phyloP scores from a whole-genome alignment of 2,888 invertebrate genomes.

The Heliconius charithonia region DNA sequence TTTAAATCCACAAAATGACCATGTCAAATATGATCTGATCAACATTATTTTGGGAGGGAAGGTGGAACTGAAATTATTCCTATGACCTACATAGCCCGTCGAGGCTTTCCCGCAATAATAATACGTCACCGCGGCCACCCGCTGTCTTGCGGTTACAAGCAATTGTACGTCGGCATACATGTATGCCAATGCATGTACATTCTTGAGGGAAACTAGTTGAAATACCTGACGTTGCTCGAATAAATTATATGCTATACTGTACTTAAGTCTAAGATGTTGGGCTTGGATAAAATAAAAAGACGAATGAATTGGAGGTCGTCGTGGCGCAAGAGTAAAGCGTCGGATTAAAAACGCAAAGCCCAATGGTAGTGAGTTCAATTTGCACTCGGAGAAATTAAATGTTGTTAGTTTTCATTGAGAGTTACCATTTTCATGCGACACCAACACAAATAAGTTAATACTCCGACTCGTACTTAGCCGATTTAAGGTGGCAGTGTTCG shows the following conservation, averaged over 20 bases:
- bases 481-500: too few relatives aligned
- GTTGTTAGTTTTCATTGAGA: too few relatives aligned
- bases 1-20: background rate
- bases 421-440: too few relatives aligned
- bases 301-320: background rate
- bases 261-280: background rate
- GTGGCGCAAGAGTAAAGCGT: too few relatives aligned
- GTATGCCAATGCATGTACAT: background rate
- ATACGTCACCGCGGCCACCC: slow-evolving; percentile 41
- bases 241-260: background rate
- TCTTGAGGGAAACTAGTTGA: background rate
- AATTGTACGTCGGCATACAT: slow-evolving; percentile 30
- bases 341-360: too few relatives aligned
- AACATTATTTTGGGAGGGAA: slow-evolving; percentile 4
- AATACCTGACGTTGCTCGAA: background rate
- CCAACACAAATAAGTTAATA: too few relatives aligned
- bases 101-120: slow-evolving; percentile 38
- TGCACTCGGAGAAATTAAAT: too few relatives aligned
- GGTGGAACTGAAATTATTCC: slow-evolving; percentile 15
- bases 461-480: too few relatives aligned
- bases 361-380: too few relatives aligned
- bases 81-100: slow-evolving; percentile 32
- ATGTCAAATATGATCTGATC: slow-evolving; percentile 15
- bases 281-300: background rate
- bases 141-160: slow-evolving; percentile 41